phyloP scores from a whole-genome alignment of 2,113 vertebrate species.

The Pseudorhombus dupliciocellatus region DNA sequence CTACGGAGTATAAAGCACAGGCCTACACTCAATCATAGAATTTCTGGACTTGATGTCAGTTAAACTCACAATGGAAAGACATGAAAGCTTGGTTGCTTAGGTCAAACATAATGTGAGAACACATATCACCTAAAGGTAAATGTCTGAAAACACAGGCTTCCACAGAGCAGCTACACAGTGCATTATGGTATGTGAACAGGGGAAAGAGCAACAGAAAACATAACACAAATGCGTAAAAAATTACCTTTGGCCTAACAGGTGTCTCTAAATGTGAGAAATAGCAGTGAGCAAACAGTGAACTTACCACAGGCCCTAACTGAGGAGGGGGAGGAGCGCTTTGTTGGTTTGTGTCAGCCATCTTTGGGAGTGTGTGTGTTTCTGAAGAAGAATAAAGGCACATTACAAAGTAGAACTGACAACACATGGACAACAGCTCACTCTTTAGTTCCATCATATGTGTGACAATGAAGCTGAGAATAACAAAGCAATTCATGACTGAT shows the following conservation, averaged over 20 bases:
- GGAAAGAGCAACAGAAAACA: too few relatives aligned
- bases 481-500: too few relatives aligned
- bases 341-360: constrained; percentile 81
- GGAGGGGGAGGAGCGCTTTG: constrained; percentile 59
- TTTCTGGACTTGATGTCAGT: not conserved
- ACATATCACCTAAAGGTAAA: not conserved
- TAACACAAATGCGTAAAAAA: not conserved
- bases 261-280: not conserved
- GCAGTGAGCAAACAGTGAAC: constrained; percentile 3
- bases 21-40: too few relatives aligned
- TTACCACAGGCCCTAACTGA: constrained; percentile 74
- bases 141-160: not conserved
- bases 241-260: not conserved
- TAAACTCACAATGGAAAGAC: not conserved
- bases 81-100: not conserved
- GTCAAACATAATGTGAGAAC: not conserved
- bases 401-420: constrained; percentile 4
- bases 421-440: not conserved
- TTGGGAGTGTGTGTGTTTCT: constrained; percentile 41
- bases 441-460: not conserved
- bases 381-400: not conserved
- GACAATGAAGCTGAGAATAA: too few relatives aligned
- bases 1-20: too few relatives aligned
- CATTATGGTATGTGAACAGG: too few relatives aligned
- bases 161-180: too few relatives aligned